Conservation (phyloP, 2,888 invertebrate species). For the Epirrita christyi region DNA sequence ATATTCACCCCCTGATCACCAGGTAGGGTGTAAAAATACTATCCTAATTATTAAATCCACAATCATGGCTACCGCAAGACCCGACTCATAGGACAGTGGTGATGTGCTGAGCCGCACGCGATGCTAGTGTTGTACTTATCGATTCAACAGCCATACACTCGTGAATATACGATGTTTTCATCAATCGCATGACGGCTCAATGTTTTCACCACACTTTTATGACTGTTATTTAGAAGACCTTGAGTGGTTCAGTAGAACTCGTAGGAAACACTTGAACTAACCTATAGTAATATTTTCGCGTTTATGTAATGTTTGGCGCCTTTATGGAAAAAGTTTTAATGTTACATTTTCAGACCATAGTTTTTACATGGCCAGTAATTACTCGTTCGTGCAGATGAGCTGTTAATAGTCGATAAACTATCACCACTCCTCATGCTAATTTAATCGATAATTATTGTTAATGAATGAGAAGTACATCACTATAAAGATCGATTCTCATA, state of each 20-base stretch:
- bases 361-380: no score
- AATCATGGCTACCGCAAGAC: conserved; percentile 48
- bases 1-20: no score
- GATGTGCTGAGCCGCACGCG: conserved; percentile 70
- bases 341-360: background rate
- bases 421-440: background rate
- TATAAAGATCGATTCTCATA: conserved; percentile 40
- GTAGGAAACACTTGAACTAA: background rate
- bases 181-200: conserved; percentile 42
- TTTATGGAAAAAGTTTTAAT: no score
- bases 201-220: conserved; percentile 37
- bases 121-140: conserved; percentile 78
- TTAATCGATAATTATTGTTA: conserved; percentile 19
- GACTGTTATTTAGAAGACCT: conserved; percentile 34
- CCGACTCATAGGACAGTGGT: conserved; percentile 65
- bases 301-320: no score
- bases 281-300: background rate
- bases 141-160: conserved; percentile 60
- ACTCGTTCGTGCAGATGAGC: background rate
- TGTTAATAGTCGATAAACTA: background rate
- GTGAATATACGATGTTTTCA: conserved; percentile 39
- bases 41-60: conserved; percentile 15
- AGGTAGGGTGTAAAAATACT: background rate
- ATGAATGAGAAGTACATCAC: conserved; percentile 37
- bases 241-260: background rate